These are phyloP conservation scores for Helicolenus hilgendorfi DNA, from an alignment of 2,797 vertebrate species.

Conservation along the genomic window DNA sequence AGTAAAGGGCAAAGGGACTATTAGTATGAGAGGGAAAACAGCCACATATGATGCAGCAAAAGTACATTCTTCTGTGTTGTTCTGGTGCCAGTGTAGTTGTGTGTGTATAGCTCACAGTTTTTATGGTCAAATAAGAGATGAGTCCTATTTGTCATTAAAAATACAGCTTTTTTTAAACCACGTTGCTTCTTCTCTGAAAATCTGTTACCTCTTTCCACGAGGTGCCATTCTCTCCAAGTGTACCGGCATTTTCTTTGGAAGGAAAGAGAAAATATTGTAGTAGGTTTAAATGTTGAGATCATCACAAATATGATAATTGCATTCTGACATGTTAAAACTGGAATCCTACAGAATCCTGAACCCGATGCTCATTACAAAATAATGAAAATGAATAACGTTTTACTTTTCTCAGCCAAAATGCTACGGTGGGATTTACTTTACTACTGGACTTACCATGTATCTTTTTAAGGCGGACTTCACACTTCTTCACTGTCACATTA, in stretches of 20 bases:
- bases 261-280: conserved; percentile 8
- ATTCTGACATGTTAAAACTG: background rate
- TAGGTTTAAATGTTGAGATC: background rate
- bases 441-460: conserved; percentile 68
- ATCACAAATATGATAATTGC: background rate
- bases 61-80: background rate
- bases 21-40: conserved; percentile 21
- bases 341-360: background rate
- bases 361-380: background rate
- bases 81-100: background rate
- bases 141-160: background rate
- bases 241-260: conserved; percentile 16
- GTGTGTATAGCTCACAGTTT: background rate
- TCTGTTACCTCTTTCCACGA: conserved; percentile 76
- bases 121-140: background rate
- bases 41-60: background rate
- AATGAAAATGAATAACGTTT: background rate
- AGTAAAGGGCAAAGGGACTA: background rate
- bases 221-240: conserved; percentile 45
- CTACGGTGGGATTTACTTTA: background rate
- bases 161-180: background rate
- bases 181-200: background rate
- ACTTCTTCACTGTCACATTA: conserved; percentile 74
- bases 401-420: background rate
- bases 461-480: conserved; percentile 87